A percentile compares a stretch with the other conserved stretches of the same genome.
Evolutionary conservation across 2,888 invertebrate species (phyloP).

Genomic region (Timema podura): DNA sequence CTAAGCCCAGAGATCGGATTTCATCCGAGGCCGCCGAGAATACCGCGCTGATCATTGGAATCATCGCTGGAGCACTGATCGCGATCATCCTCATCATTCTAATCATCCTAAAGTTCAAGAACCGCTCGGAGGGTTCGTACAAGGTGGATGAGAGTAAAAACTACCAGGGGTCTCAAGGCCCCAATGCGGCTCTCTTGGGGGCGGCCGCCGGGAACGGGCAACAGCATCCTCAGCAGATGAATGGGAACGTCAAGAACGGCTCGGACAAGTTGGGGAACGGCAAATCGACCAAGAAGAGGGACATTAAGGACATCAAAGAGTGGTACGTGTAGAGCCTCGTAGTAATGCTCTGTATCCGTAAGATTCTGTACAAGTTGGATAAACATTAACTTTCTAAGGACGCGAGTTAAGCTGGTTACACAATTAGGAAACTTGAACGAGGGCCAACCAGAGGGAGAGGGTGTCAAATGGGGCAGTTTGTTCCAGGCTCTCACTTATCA

Average conservation of each 20-base stretch:
- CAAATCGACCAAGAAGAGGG: constrained; percentile 64
- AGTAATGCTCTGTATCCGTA: too few relatives aligned
- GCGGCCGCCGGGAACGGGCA: constrained; percentile 55
- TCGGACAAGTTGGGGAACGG: constrained; percentile 48
- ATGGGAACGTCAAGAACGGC: constrained; percentile 39
- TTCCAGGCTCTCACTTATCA: too few relatives aligned
- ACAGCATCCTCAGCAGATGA: constrained; percentile 43
- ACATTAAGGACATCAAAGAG: constrained; percentile 89
- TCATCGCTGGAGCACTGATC: constrained; percentile 87
- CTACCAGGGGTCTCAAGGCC: constrained; percentile 61
- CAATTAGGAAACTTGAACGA: too few relatives aligned
- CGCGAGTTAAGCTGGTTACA: too few relatives aligned
- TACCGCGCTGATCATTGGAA: constrained; percentile 76
- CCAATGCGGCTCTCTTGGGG: constrained; percentile 67
- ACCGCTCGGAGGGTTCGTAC: constrained; percentile 83
- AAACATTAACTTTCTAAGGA: too few relatives aligned
- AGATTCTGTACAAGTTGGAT: too few relatives aligned
- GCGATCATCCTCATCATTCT: constrained; percentile 87
- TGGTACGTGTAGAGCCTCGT: constrained; percentile 73
- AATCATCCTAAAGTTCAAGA: constrained; percentile 81
- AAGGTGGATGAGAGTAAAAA: constrained; percentile 86
- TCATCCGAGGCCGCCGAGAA: constrained; percentile 68
- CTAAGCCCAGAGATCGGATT: constrained; percentile 45
- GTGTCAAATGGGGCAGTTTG: too few relatives aligned
- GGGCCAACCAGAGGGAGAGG: too few relatives aligned